Evolutionary conservation across 2,797 vertebrate species (phyloP), one percentile per base, ranked within the genome.

Genomic region (Bradypodion ventrale): DNA sequence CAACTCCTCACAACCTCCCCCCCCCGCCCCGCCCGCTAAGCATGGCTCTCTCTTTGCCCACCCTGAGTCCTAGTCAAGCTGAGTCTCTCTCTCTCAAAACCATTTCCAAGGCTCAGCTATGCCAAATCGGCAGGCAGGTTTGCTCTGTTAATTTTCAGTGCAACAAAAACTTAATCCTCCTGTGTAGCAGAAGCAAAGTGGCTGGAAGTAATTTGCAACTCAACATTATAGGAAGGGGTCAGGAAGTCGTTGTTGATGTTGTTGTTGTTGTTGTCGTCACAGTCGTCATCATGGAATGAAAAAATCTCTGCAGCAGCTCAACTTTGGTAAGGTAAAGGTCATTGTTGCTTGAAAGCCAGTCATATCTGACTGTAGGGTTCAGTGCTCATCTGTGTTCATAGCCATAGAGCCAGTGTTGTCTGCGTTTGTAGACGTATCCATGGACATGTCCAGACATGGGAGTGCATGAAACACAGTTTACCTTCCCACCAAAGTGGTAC

Each of bases 131-230:
- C 29, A 7, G 13, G 72, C n/a, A n/a, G 86, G 49, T 80, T 84
- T 84, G 63, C 82, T 80, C 77, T 84, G 82, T 84, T 87, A 70
- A 65, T 84, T 84, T 77, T 80, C 78, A 60, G 63, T 4, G 63
- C 72, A 40, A 75, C 2, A 32, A 62, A 65, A 75, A 80, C 52
- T 80, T 87, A 84, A 87, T 84, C 86, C 86, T 65, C 44, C 29
- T 63, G 72, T 1, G 0, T n/a, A 63, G 56, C 10, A 44, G 56
- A 70, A 84, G 59, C 21, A 56, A 76, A 80, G 84, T 35, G 74
- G 44, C 72, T 56, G 77, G 86, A 80, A 80, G 29, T 80, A 77
- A 85, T 82, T 82, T 73, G 52, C 73, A 82, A 79, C 42, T 40
- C 62, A 69, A 72, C 15, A 23, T 49, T 37, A 1, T 5, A n/a